phyloP scores from a whole-genome alignment of 1,140 invertebrate species.

The Ceratina japonica region DNA sequence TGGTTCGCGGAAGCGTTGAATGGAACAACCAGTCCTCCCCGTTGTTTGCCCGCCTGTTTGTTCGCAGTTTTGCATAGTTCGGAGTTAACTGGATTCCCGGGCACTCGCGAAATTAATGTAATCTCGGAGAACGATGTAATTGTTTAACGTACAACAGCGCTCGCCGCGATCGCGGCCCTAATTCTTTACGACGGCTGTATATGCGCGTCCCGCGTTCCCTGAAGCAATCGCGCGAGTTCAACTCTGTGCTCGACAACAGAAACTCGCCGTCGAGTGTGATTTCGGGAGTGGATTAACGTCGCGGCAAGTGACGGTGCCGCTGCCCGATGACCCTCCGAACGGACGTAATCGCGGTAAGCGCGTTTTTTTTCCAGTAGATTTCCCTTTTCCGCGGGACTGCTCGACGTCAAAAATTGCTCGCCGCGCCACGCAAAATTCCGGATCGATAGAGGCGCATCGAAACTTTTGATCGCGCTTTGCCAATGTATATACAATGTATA shows the following conservation, averaged over 20 bases:
- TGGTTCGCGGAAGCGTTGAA: not conserved
- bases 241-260: too few relatives aligned
- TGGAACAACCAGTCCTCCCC: not conserved
- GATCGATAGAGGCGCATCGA: not conserved
- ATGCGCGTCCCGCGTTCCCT: not conserved
- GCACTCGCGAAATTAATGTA: not conserved
- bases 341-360: not conserved
- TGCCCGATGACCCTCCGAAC: too few relatives aligned
- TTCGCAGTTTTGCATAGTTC: not conserved
- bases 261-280: not conserved
- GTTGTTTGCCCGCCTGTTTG: not conserved
- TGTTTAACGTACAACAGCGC: not conserved
- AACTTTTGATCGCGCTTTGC: conserved; percentile 4
- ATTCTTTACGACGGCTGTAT: not conserved
- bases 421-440: not conserved
- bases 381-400: too few relatives aligned
- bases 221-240: not conserved
- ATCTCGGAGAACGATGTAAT: not conserved
- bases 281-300: not conserved
- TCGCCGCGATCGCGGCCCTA: not conserved
- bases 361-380: not conserved
- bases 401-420: not conserved
- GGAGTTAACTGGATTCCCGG: not conserved
- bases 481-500: not conserved
- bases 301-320: not conserved